Conservation (phyloP, 2,797 vertebrate species). For the Enteromius unitaeniatus region DNA sequence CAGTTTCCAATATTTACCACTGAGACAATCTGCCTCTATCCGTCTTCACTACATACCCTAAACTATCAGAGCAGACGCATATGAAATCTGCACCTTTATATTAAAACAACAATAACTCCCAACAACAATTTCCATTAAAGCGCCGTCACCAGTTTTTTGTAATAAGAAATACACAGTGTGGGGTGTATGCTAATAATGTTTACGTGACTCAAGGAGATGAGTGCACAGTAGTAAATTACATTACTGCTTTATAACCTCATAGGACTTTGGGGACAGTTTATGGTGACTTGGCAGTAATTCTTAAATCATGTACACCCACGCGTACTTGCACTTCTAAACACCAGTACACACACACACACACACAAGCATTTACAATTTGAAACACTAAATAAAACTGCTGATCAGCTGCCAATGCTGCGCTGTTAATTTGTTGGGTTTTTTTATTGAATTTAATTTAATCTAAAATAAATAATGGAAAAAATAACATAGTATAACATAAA, state of each 20-base stretch:
- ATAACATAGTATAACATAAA: neutral
- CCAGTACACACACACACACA: neutral
- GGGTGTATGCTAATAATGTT: neutral
- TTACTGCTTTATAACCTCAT: neutral
- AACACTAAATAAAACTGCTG: neutral
- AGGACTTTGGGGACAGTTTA: neutral
- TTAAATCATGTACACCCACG: neutral
- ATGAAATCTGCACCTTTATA: conserved; percentile 2
- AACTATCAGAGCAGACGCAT: neutral
- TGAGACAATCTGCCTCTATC: neutral
- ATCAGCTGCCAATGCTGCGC: neutral
- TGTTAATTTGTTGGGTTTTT: neutral
- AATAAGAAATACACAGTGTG: neutral
- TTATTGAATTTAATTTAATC: neutral
- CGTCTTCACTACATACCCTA: neutral
- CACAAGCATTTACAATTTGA: neutral
- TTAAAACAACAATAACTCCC: neutral
- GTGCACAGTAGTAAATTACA: neutral
- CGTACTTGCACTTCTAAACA: neutral
- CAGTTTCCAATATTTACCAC: neutral
- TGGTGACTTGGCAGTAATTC: neutral
- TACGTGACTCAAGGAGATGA: neutral
- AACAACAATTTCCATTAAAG: neutral
- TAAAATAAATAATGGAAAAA: neutral
- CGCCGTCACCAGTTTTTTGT: neutral